Evolutionary conservation across 2,888 invertebrate genomes (phyloP).

Genomic region (Drosophila lutescens): DNA sequence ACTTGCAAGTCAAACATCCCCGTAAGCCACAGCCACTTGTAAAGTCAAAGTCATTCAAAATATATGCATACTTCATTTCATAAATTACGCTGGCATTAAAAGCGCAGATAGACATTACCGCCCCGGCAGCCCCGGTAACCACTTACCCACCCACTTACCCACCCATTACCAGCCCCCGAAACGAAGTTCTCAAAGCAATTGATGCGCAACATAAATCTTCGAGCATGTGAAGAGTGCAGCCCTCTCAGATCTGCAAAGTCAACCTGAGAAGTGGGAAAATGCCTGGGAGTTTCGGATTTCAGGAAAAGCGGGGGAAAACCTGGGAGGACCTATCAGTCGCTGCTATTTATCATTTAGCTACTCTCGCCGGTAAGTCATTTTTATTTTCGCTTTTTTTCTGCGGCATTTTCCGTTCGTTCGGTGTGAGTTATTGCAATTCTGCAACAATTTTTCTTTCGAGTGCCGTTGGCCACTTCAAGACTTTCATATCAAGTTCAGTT

Average conservation of each 20-base stretch:
- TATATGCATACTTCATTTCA: slow-evolving; percentile 76
- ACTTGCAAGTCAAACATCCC: slow-evolving; percentile 30
- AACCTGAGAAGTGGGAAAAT: slow-evolving; percentile 36
- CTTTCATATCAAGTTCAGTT: slow-evolving; percentile 56
- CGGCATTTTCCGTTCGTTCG: slow-evolving; percentile 25
- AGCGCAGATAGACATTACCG: slow-evolving; percentile 65
- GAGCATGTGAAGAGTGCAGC: slow-evolving; percentile 60
- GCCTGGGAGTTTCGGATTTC: slow-evolving; percentile 12
- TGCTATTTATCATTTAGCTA: slow-evolving; percentile 41
- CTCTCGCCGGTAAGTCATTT: slow-evolving; percentile 49
- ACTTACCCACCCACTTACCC: not conserved
- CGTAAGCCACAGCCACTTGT: slow-evolving; percentile 32
- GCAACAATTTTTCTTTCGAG: slow-evolving; percentile 71
- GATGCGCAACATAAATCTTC: slow-evolving; percentile 76
- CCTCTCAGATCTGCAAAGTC: slow-evolving; percentile 31
- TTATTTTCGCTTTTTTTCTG: not conserved
- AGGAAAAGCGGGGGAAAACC: slow-evolving; percentile 14
- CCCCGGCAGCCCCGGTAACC: slow-evolving; percentile 3
- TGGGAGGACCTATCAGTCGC: slow-evolving; percentile 46
- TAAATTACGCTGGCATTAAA: slow-evolving; percentile 79
- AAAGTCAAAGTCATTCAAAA: slow-evolving; percentile 49
- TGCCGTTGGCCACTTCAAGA: slow-evolving; percentile 70
- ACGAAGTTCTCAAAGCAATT: slow-evolving; percentile 54
- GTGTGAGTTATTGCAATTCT: slow-evolving; percentile 77
- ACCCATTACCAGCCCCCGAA: slow-evolving; percentile 1